Conservation (phyloP, 1,140 invertebrate species). For the Gryon sp. region DNA sequence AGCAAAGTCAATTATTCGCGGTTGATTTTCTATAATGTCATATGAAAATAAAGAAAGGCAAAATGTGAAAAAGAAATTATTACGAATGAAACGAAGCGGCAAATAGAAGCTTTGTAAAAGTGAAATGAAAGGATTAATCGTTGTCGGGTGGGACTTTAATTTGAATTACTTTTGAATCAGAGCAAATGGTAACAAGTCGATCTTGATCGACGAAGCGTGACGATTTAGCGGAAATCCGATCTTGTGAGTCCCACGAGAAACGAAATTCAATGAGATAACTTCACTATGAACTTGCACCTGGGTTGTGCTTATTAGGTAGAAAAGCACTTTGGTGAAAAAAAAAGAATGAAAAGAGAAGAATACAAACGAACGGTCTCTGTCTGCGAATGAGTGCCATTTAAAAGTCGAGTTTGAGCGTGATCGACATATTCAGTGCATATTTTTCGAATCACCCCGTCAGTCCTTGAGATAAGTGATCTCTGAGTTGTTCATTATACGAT, state of each 20-base stretch:
- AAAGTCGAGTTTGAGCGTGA: conserved; percentile 48
- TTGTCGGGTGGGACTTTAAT: conserved; percentile 22
- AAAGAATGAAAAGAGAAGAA: too few species aligned
- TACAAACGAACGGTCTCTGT: conserved; percentile 43
- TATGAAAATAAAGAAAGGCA: too few species aligned
- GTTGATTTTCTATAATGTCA: too few species aligned
- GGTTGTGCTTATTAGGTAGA: conserved; percentile 48
- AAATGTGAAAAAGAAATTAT: conserved; percentile 7
- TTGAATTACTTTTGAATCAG: conserved; percentile 42
- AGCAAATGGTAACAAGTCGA: conserved; percentile 60
- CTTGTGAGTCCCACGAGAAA: conserved; percentile 39
- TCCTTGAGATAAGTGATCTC: conserved; percentile 5
- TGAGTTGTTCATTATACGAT: conserved; percentile 12
- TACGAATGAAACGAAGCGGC: conserved; percentile 26
- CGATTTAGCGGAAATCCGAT: conserved; percentile 72
- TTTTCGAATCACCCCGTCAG: conserved; percentile 28
- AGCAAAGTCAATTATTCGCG: too few species aligned
- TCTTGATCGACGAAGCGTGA: conserved; percentile 65
- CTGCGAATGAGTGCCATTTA: conserved; percentile 39
- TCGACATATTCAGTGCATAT: conserved; percentile 47
- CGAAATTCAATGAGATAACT: conserved; percentile 55
- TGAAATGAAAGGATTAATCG: conserved; percentile 9
- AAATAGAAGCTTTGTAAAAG: conserved; percentile 35
- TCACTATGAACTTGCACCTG: conserved; percentile 42
- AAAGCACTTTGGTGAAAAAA: conserved; percentile 42